phyloP scores from a whole-genome alignment of 2,888 invertebrate species.

The Drosophila emarginata region DNA sequence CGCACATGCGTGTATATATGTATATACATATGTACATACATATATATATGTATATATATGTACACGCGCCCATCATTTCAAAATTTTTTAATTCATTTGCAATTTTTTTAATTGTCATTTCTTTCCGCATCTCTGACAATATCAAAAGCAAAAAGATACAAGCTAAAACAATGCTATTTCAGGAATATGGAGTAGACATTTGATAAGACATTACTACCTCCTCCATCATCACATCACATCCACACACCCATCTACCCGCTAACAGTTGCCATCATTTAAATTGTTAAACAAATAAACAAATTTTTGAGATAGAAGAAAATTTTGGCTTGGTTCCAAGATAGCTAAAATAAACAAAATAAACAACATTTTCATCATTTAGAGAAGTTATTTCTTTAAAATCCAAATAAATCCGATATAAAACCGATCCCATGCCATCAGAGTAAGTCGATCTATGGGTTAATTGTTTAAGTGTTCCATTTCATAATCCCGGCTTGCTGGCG shows the following conservation, averaged over 20 bases:
- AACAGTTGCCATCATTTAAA: background rate
- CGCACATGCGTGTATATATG: background rate
- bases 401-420: too few species aligned
- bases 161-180: background rate
- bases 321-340: background rate
- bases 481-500: background rate
- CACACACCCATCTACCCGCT: background rate
- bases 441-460: background rate
- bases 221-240: background rate
- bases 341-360: background rate
- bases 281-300: constrained; percentile 3
- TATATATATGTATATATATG: background rate
- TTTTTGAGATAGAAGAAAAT: background rate
- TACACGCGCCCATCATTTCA: constrained; percentile 7
- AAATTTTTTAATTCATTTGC: constrained; percentile 17
- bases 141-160: background rate
- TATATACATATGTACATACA: background rate
- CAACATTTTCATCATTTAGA: background rate
- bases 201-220: constrained; percentile 5
- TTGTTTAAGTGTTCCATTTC: background rate
- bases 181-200: background rate
- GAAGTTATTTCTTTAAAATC: too few species aligned
- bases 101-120: constrained; percentile 7
- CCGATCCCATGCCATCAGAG: background rate
- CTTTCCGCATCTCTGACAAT: constrained; percentile 1